phyloP scores from a whole-genome alignment of 1,140 invertebrate genomes.

The Drosophila asahinai region DNA sequence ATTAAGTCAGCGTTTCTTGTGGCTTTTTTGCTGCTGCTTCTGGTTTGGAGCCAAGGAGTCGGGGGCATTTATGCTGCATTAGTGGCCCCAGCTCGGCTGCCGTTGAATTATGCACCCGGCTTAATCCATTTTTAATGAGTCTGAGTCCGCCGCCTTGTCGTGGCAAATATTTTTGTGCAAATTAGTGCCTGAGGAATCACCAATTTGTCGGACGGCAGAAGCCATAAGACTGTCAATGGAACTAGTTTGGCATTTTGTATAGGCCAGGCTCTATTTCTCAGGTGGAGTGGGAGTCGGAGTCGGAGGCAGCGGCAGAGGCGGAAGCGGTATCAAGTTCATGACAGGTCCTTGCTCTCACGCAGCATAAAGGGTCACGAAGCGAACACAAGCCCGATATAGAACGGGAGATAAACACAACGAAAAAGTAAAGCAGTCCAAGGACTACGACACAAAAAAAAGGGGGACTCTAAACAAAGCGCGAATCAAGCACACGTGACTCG shows the following conservation, averaged over 20 bases:
- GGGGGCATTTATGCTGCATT: constrained; percentile 71
- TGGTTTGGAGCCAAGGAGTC: constrained; percentile 33
- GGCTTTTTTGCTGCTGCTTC: constrained; percentile 42
- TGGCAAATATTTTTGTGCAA: constrained; percentile 55
- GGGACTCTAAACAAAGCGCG: constrained; percentile 65
- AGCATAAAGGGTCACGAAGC: constrained; percentile 70
- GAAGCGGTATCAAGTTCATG: constrained; percentile 72
- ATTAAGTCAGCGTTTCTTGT: constrained; percentile 61
- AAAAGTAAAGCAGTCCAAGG: constrained; percentile 41
- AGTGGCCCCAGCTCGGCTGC: constrained; percentile 46
- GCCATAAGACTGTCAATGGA: constrained; percentile 58
- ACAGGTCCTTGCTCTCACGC: constrained; percentile 80
- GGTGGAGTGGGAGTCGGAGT: constrained; percentile 2
- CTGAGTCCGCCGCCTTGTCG: constrained; percentile 18
- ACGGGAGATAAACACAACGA: constrained; percentile 55
- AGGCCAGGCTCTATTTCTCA: constrained; percentile 12
- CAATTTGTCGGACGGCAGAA: constrained; percentile 44
- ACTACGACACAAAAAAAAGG: constrained; percentile 23
- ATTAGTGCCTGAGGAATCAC: constrained; percentile 55
- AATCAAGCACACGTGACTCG: constrained; percentile 81
- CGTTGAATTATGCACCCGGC: constrained; percentile 72
- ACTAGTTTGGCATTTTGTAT: constrained; percentile 46
- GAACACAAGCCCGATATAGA: constrained; percentile 63
- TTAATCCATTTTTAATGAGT: constrained; percentile 83
- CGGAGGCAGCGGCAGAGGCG: constrained; percentile 8